Conservation (phyloP, 2,888 invertebrate genomes). For the Hetaerina titia region DNA sequence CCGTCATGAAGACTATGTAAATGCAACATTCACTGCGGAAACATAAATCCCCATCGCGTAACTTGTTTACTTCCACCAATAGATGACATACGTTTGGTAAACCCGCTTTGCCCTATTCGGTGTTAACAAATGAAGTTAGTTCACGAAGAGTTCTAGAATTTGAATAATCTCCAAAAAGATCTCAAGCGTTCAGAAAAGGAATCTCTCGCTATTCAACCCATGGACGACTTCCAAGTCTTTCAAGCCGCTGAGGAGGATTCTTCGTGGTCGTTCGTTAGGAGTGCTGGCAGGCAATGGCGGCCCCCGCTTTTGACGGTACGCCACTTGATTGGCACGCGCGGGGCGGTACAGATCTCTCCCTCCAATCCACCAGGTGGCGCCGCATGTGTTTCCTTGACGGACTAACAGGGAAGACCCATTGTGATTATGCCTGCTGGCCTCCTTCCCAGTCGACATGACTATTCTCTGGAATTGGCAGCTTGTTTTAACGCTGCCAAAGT, state of each 20-base stretch:
- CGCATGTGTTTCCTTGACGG: constrained; percentile 8
- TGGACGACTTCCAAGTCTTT: not conserved
- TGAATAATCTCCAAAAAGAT: not conserved
- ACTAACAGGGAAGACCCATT: not conserved
- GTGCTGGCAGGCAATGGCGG: not conserved
- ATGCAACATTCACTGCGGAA: too few species aligned
- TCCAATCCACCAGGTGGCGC: not conserved
- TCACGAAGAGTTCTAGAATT: not conserved
- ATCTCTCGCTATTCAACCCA: not conserved
- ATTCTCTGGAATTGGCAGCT: constrained; percentile 31
- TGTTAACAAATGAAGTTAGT: not conserved
- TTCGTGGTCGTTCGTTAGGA: not conserved
- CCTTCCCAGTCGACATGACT: not conserved
- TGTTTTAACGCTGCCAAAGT: not conserved
- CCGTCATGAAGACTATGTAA: too few species aligned
- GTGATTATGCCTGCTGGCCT: constrained; percentile 6
- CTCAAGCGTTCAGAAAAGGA: not conserved
- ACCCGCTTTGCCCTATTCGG: not conserved
- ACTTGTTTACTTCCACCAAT: too few species aligned
- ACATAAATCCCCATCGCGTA: too few species aligned
- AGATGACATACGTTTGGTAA: too few species aligned
- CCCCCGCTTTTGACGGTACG: not conserved
- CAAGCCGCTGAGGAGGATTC: not conserved
- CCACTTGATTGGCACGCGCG: not conserved
- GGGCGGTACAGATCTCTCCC: not conserved